Evolutionary conservation across 2,797 vertebrate species (phyloP).

Genomic region (Lycodopsis pacificus): DNA sequence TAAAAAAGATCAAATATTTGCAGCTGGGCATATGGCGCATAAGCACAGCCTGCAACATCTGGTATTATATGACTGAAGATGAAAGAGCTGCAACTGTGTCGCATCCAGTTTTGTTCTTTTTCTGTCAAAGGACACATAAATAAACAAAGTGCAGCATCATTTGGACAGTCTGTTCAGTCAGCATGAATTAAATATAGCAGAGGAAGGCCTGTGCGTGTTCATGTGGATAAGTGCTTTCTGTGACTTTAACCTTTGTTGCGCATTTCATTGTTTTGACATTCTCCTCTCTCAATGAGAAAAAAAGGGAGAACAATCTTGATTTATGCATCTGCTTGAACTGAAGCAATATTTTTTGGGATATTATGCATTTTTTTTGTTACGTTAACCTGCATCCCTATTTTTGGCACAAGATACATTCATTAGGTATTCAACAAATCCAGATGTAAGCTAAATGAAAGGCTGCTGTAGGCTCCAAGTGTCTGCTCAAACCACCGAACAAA

Average conservation of each 20-base stretch:
- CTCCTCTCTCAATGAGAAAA: slow-evolving; percentile 28
- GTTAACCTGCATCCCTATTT: slow-evolving; percentile 31
- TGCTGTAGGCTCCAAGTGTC: slow-evolving; percentile 7
- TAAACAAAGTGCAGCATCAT: slow-evolving; percentile 45
- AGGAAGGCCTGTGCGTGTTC: slow-evolving; percentile 6
- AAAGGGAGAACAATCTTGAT: slow-evolving; percentile 34
- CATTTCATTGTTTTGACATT: slow-evolving; percentile 53
- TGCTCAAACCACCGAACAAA: slow-evolving; percentile 20
- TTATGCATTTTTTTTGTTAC: slow-evolving; percentile 29
- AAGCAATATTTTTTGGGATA: slow-evolving; percentile 25
- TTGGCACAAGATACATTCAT: slow-evolving; percentile 14
- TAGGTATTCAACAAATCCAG: slow-evolving; percentile 23
- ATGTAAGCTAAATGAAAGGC: slow-evolving; percentile 25
- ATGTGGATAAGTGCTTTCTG: slow-evolving; percentile 32
- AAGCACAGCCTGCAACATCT: slow-evolving; percentile 40
- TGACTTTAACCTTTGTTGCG: slow-evolving; percentile 42
- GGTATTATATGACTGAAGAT: slow-evolving; percentile 30
- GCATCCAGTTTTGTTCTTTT: slow-evolving; percentile 44
- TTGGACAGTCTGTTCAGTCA: slow-evolving; percentile 55
- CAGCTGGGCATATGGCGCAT: slow-evolving; percentile 28
- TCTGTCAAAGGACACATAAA: slow-evolving; percentile 41
- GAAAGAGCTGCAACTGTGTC: slow-evolving; percentile 45
- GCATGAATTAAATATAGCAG: slow-evolving; percentile 58
- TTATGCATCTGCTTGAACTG: slow-evolving; percentile 33
- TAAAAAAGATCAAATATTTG: slow-evolving; percentile 25